Evolutionary conservation across 2,113 vertebrate species (phyloP).

Genomic region (Myrmophylax atrothorax): DNA sequence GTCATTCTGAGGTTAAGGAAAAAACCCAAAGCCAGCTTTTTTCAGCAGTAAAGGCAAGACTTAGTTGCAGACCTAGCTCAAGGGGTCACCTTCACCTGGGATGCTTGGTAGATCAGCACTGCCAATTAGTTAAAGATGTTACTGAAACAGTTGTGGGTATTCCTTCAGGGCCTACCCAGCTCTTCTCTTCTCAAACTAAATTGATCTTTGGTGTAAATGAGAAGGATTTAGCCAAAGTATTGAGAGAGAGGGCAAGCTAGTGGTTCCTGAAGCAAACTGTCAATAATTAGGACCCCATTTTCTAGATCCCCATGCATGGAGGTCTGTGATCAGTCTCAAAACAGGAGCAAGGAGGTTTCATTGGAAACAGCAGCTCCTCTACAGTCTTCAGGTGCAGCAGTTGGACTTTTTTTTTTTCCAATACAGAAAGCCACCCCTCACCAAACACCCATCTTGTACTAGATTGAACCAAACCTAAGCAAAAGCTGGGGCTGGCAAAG

Average conservation of each 20-base stretch:
- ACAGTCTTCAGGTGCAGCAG: background rate
- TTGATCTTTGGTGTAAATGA: background rate
- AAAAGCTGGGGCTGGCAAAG: slow-evolving; percentile 64
- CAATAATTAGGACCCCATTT: background rate
- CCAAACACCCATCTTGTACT: background rate
- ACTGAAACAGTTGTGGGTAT: background rate
- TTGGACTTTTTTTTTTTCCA: slow-evolving; percentile 14
- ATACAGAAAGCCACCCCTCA: background rate
- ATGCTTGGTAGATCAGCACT: background rate
- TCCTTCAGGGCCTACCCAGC: background rate
- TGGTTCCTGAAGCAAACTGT: background rate
- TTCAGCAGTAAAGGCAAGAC: background rate
- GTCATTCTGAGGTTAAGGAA: background rate
- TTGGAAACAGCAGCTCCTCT: background rate
- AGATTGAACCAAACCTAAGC: slow-evolving; percentile 16
- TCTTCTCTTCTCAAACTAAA: background rate
- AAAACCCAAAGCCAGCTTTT: background rate
- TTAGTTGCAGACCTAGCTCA: background rate
- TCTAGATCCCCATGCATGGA: background rate
- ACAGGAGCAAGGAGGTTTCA: background rate
- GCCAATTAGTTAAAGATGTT: background rate
- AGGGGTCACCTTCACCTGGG: background rate
- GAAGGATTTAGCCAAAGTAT: background rate
- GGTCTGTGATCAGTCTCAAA: background rate
- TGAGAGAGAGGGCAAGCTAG: background rate